phyloP scores from a whole-genome alignment of 2,113 vertebrate species.

The Acanthisitta chloris region DNA sequence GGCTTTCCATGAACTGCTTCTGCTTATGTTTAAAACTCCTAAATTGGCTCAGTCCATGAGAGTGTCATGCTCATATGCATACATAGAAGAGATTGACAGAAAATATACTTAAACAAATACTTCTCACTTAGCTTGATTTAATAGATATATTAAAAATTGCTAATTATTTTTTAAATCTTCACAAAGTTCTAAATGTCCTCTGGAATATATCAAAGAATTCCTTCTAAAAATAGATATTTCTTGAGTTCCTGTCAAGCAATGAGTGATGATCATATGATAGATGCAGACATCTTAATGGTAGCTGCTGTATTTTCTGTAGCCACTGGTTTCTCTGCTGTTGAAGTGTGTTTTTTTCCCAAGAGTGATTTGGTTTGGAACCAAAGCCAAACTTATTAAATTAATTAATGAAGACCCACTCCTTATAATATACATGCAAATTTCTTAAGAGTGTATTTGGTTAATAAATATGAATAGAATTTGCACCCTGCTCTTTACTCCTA shows the following conservation, averaged over 20 bases:
- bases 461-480: neutral
- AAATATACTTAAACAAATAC: neutral
- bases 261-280: neutral
- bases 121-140: neutral
- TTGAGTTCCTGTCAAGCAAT: neutral
- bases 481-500: neutral
- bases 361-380: neutral
- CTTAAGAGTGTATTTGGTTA: neutral
- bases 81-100: neutral
- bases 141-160: neutral
- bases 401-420: neutral
- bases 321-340: neutral
- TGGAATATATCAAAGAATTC: neutral
- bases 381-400: neutral
- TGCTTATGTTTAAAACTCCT: slow-evolving; percentile 25
- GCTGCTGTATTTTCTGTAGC: neutral
- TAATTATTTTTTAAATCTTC: neutral
- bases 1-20: slow-evolving; percentile 20
- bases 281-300: neutral
- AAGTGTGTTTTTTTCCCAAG: neutral
- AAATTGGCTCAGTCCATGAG: slow-evolving; percentile 14
- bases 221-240: neutral
- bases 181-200: neutral
- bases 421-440: neutral
- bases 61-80: slow-evolving; percentile 2